Evolutionary conservation across 2,888 invertebrate species (phyloP).

Genomic region (Noctua pronuba): DNA sequence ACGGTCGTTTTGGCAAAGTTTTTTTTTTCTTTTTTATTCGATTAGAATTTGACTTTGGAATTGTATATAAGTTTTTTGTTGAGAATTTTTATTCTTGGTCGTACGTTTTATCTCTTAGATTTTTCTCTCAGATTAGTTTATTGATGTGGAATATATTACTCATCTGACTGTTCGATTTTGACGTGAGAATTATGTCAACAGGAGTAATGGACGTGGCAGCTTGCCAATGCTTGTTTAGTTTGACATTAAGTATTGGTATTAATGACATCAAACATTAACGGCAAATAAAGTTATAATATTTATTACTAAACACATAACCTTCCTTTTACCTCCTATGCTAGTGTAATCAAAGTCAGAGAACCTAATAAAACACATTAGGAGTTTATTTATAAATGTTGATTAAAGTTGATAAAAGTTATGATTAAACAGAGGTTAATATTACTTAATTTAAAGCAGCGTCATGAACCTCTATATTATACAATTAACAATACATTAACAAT

Average conservation of each 20-base stretch:
- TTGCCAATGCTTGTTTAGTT: constrained; percentile 38
- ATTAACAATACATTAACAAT: not conserved
- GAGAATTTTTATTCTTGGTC: constrained; percentile 4
- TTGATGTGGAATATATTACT: constrained; percentile 19
- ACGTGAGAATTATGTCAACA: constrained; percentile 37
- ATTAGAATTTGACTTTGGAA: constrained; percentile 43
- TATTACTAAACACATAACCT: constrained; percentile 24
- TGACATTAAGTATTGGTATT: constrained; percentile 40
- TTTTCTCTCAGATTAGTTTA: constrained; percentile 5
- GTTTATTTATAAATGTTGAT: not conserved
- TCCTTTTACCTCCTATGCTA: not conserved
- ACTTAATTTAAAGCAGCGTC: not conserved
- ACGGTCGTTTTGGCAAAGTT: constrained; percentile 41
- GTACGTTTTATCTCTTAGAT: constrained; percentile 6
- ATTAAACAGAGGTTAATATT: not conserved
- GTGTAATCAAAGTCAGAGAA: not conserved
- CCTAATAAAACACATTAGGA: not conserved
- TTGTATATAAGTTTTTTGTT: constrained; percentile 36
- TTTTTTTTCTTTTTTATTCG: constrained; percentile 28
- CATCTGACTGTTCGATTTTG: constrained; percentile 1
- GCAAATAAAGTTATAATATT: constrained; percentile 35
- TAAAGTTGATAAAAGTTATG: no score
- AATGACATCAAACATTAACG: constrained; percentile 29
- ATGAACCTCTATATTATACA: not conserved
- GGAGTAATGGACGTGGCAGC: constrained; percentile 27